phyloP scores from a whole-genome alignment of 2,888 invertebrate genomes.

The Pimpla rufipes region DNA sequence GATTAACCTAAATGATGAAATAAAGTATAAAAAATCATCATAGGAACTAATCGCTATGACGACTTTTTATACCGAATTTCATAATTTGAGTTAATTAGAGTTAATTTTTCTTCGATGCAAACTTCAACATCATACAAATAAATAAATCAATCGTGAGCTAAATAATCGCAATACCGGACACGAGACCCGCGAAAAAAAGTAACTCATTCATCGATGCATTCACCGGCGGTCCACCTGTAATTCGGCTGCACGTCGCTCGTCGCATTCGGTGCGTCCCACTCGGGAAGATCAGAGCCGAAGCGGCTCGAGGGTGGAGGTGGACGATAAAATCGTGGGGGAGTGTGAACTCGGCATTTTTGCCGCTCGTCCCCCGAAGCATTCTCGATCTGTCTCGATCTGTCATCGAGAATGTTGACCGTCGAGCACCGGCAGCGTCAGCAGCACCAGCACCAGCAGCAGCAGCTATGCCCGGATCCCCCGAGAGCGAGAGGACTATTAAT shows the following conservation, averaged over 20 bases:
- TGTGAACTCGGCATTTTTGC: slow-evolving; percentile 82
- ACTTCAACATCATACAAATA: too few relatives aligned
- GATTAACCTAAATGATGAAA: too few relatives aligned
- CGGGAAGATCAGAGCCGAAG: slow-evolving; percentile 15
- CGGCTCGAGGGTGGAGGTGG: slow-evolving; percentile 15
- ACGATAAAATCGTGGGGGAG: slow-evolving; percentile 66
- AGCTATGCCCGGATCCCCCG: slow-evolving; percentile 66
- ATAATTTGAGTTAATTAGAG: too few relatives aligned
- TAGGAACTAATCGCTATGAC: too few relatives aligned
- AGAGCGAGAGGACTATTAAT: slow-evolving; percentile 79
- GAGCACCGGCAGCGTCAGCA: background rate
- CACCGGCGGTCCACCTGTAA: background rate
- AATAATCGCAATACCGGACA: too few relatives aligned
- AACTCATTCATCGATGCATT: too few relatives aligned
- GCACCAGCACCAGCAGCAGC: too few relatives aligned
- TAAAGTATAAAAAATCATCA: too few relatives aligned
- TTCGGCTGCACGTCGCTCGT: background rate
- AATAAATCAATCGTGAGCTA: background rate
- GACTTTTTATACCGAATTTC: too few relatives aligned
- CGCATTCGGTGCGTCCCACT: slow-evolving; percentile 10
- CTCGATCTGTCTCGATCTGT: slow-evolving; percentile 81
- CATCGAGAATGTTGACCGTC: slow-evolving; percentile 62
- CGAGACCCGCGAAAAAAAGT: too few relatives aligned
- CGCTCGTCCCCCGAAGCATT: slow-evolving; percentile 78
- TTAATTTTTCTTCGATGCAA: too few relatives aligned